Conservation (phyloP, 2,888 invertebrate species). For the Cephus pygmeus region DNA sequence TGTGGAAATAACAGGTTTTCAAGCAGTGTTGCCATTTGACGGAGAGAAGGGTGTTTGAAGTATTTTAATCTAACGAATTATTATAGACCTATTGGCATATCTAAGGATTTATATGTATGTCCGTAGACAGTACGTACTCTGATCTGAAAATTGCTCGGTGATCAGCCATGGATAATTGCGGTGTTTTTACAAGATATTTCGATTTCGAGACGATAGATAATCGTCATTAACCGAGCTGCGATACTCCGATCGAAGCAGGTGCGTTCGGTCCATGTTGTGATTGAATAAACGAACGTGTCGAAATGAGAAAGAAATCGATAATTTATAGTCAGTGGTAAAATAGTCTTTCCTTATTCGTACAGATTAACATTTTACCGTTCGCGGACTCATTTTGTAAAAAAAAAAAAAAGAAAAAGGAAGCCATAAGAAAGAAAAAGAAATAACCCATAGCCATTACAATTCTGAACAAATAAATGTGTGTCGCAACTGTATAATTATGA, state of each 20-base stretch:
- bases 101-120: not conserved
- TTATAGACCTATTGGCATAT: not conserved
- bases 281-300: slow-evolving; percentile 25
- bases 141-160: not conserved
- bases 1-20: not conserved
- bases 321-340: slow-evolving; percentile 49
- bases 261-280: not conserved
- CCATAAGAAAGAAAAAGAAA: not conserved
- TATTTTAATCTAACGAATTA: not conserved
- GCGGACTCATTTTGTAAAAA: slow-evolving; percentile 37
- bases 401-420: slow-evolving; percentile 19
- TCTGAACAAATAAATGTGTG: slow-evolving; percentile 51
- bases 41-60: not conserved
- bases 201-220: not conserved
- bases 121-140: not conserved
- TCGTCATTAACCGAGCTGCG: not conserved
- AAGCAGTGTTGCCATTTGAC: not conserved
- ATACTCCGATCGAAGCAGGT: not conserved
- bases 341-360: slow-evolving; percentile 27
- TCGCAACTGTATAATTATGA: slow-evolving; percentile 55
- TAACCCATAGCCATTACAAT: slow-evolving; percentile 45
- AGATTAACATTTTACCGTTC: slow-evolving; percentile 45
- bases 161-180: not conserved
- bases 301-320: slow-evolving; percentile 39
- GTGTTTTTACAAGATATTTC: not conserved